These are phyloP conservation scores for Drosophila ficusphila DNA, from an alignment of 1,140 invertebrate species.

Conservation along the genomic window DNA sequence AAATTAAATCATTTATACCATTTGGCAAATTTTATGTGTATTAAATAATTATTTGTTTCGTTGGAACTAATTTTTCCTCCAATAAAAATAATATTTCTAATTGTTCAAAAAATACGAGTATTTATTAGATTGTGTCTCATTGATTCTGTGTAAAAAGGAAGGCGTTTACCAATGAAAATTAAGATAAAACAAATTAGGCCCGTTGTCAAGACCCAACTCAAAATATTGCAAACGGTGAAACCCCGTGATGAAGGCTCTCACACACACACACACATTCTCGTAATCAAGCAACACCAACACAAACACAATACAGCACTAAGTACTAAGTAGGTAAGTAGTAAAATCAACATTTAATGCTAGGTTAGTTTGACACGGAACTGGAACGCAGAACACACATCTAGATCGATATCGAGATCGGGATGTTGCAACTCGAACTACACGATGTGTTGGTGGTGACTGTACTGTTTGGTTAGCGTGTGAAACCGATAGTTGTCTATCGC, in stretches of 20 bases:
- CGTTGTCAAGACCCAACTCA: neutral
- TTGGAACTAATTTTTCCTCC: no score
- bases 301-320: slow-evolving; percentile 6
- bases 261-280: neutral
- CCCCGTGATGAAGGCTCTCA: neutral
- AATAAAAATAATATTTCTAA: no score
- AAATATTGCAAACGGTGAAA: neutral
- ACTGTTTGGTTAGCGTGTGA: slow-evolving; percentile 5
- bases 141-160: no score
- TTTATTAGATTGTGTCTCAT: no score
- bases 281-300: slow-evolving; percentile 3
- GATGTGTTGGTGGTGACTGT: slow-evolving; percentile 31
- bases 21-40: no score
- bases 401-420: slow-evolving; percentile 1
- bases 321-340: neutral
- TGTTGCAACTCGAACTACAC: slow-evolving; percentile 24
- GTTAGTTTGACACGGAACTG: slow-evolving; percentile 10
- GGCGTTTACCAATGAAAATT: neutral
- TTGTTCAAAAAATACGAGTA: no score
- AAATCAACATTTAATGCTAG: slow-evolving; percentile 4
- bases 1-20: no score
- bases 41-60: no score
- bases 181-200: neutral
- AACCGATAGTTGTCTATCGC: neutral
- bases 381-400: slow-evolving; percentile 22